A percentile compares a stretch with the other conserved stretches of the same genome.
phyloP scores from a whole-genome alignment of 2,113 vertebrate genomes.

The Saimiri boliviensis region DNA sequence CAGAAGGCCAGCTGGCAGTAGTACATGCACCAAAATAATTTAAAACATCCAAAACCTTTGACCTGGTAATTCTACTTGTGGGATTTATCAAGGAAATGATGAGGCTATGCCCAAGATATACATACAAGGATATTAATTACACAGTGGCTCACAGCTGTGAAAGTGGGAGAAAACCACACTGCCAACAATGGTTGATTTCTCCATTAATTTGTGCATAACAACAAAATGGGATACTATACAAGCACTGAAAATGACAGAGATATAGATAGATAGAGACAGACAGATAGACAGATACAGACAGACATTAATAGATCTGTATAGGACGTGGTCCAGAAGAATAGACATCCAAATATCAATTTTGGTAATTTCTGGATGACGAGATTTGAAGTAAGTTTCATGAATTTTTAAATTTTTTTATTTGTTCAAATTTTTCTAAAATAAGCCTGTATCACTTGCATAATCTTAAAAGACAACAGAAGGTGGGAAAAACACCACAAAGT shows the following conservation, averaged over 20 bases:
- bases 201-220: not conserved
- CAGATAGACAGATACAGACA: rapidly evolving
- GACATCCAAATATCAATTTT: not conserved
- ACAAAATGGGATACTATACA: rapidly evolving
- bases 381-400: not conserved
- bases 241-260: not conserved
- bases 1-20: not conserved
- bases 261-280: rapidly evolving
- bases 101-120: not conserved
- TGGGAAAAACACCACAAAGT: not conserved
- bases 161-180: not conserved
- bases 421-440: constrained; percentile 15
- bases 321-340: not conserved
- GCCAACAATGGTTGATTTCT: not conserved
- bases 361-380: not conserved
- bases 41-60: not conserved
- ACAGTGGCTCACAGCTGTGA: not conserved
- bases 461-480: not conserved
- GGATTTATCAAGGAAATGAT: not conserved
- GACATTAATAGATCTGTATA: not conserved
- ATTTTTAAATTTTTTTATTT: constrained; percentile 25
- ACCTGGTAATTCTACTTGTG: constrained; percentile 1
- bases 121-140: not conserved
- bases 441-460: not conserved
- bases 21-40: not conserved